Evolutionary conservation across 2,888 invertebrate species (phyloP).

Genomic region (Polyommatus icarus): DNA sequence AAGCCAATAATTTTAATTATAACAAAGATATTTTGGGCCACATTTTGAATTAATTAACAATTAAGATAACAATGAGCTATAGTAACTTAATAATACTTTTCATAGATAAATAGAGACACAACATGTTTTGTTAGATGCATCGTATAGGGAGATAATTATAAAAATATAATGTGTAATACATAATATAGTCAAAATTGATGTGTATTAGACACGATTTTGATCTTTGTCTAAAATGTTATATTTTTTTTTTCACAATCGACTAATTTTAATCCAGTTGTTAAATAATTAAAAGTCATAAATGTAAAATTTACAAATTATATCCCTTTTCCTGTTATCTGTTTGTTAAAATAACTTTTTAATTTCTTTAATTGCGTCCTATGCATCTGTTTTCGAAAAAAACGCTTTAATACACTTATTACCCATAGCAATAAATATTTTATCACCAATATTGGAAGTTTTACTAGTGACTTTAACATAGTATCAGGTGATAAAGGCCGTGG

Average conservation of each 20-base stretch:
- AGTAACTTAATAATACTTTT: background rate
- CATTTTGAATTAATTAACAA: background rate
- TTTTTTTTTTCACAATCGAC: background rate
- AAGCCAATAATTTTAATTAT: background rate
- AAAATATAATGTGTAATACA: background rate
- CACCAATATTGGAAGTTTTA: constrained; percentile 1
- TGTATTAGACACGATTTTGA: too few relatives aligned
- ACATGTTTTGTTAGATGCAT: background rate
- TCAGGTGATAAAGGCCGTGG: constrained; percentile 74
- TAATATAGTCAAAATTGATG: too few relatives aligned
- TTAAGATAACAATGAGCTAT: background rate
- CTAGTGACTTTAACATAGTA: constrained; percentile 43
- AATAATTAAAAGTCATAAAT: background rate
- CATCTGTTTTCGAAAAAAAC: background rate
- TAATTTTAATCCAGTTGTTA: background rate
- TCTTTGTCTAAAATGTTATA: background rate
- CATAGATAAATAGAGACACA: background rate
- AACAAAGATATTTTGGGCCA: background rate
- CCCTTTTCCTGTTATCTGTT: background rate
- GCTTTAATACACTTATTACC: background rate
- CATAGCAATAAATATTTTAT: background rate
- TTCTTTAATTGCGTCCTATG: background rate
- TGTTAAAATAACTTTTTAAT: background rate
- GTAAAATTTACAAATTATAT: background rate
- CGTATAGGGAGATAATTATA: background rate